phyloP scores from a whole-genome alignment of 2,113 vertebrate species.

The Sinosuthora webbiana region DNA sequence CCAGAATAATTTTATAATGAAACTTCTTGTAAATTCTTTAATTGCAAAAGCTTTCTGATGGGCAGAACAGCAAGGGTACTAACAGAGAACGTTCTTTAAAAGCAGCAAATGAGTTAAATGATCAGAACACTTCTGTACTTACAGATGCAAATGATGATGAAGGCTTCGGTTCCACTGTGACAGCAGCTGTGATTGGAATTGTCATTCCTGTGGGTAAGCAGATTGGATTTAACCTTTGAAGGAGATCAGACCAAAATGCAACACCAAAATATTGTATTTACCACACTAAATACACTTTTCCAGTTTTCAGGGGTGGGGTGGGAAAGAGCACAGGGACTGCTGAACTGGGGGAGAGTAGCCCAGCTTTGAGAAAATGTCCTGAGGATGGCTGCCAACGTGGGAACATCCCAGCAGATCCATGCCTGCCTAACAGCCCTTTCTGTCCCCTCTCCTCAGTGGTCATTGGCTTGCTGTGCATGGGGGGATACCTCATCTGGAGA shows the following conservation, averaged over 20 bases:
- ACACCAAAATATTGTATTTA: neutral
- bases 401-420: neutral
- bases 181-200: conserved; percentile 90
- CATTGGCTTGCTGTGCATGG: conserved; percentile 87
- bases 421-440: neutral
- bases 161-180: conserved; percentile 89
- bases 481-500: conserved; percentile 96
- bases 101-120: neutral
- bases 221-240: neutral
- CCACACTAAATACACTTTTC: neutral
- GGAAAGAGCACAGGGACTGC: neutral
- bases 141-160: conserved; percentile 84
- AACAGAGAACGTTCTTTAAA: neutral
- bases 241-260: neutral
- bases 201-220: conserved; percentile 92
- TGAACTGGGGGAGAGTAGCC: neutral
- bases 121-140: conserved; percentile 40
- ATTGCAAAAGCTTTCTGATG: neutral
- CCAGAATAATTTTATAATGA: neutral
- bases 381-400: neutral
- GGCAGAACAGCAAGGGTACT: neutral
- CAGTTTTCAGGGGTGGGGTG: neutral
- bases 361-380: neutral
- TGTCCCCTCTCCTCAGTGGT: conserved; percentile 79
- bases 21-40: neutral